A percentile compares a stretch with the other conserved stretches of the same genome.
Conservation (phyloP, 1,140 invertebrate species). For the Phymorhynchus buccinoides region DNA sequence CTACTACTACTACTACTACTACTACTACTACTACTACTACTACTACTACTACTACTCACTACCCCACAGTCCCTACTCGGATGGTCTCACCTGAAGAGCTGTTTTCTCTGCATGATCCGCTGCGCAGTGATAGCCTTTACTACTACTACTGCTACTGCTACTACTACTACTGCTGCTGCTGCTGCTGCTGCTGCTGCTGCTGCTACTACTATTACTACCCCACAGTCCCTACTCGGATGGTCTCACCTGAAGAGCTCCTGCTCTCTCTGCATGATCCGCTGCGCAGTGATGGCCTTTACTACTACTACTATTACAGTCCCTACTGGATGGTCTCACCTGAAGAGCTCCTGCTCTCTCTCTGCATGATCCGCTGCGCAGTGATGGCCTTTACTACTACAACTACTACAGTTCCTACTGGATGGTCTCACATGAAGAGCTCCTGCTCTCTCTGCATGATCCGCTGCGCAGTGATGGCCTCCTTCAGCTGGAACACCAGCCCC, state of each 20-base stretch:
- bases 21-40: too few relatives aligned
- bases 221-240: too few relatives aligned
- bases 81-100: too few relatives aligned
- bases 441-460: conserved; percentile 84
- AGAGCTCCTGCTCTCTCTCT: too few relatives aligned
- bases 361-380: too few relatives aligned
- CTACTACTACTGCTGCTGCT: background rate
- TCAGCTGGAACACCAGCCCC: conserved; percentile 89
- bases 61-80: too few relatives aligned
- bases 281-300: background rate
- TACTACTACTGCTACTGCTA: background rate
- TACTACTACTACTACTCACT: too few relatives aligned
- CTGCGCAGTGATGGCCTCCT: conserved; percentile 84
- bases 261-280: conserved; percentile 75
- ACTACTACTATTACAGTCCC: background rate
- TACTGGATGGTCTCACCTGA: conserved; percentile 49
- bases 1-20: too few relatives aligned
- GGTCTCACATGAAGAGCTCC: conserved; percentile 52
- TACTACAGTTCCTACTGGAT: too few relatives aligned
- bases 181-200: background rate
- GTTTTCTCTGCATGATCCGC: too few relatives aligned
- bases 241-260: conserved; percentile 71
- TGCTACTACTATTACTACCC: background rate
- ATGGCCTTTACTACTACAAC: too few relatives aligned
- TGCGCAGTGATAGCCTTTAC: too few relatives aligned